These are phyloP conservation scores for Sardina pilchardus DNA, from an alignment of 2,113 vertebrate genomes.

Conservation along the genomic window DNA sequence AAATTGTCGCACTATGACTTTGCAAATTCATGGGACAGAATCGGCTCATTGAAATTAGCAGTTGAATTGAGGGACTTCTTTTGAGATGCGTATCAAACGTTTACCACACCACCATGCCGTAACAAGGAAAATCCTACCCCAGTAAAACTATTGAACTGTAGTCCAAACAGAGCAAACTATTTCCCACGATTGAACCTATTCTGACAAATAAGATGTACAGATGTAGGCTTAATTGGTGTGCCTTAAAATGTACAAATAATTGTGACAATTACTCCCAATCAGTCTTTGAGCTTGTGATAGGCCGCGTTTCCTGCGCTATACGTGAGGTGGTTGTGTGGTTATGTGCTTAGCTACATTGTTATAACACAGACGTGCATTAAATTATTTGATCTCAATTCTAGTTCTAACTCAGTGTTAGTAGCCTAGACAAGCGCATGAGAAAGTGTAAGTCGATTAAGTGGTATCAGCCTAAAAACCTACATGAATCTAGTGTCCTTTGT, in stretches of 20 bases:
- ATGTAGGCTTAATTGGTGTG: background rate
- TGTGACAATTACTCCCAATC: background rate
- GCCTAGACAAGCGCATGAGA: background rate
- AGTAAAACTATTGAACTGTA: background rate
- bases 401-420: background rate
- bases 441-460: background rate
- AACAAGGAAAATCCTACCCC: background rate
- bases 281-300: background rate
- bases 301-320: background rate
- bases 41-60: background rate
- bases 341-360: background rate
- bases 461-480: background rate
- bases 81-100: background rate
- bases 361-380: background rate
- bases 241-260: background rate
- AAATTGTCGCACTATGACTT: constrained; percentile 17
- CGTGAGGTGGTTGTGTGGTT: background rate
- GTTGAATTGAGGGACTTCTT: background rate
- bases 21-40: constrained; percentile 1
- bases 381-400: background rate
- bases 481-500: background rate
- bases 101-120: background rate
- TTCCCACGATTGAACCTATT: background rate
- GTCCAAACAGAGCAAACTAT: background rate
- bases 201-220: background rate